A percentile compares a stretch with the other conserved stretches of the same genome.
phyloP scores from a whole-genome alignment of 2,888 invertebrate genomes.

The Andrena flavipes region DNA sequence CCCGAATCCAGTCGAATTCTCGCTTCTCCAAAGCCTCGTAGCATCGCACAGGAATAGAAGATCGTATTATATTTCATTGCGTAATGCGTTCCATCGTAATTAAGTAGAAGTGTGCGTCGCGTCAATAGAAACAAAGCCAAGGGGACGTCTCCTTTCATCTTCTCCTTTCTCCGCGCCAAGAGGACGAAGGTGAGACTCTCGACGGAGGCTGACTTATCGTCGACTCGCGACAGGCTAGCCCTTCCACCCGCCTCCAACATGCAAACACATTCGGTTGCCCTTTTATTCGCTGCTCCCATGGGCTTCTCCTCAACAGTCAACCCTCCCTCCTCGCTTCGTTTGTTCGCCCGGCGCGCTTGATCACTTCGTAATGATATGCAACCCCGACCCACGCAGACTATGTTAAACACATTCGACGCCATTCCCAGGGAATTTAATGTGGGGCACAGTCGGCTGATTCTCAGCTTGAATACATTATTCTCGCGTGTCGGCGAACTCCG shows the following conservation, averaged over 20 bases:
- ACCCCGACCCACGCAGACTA: background rate
- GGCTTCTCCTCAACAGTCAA: background rate
- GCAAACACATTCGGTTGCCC: background rate
- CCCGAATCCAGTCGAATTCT: no score
- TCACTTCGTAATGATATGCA: background rate
- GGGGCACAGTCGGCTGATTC: background rate
- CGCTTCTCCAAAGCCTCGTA: no score
- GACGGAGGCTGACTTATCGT: background rate
- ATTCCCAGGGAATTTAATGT: background rate
- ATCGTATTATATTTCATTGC: background rate
- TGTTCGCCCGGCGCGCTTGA: background rate
- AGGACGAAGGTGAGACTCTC: background rate
- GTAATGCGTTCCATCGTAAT: background rate
- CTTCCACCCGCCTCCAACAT: background rate
- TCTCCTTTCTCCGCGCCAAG: background rate
- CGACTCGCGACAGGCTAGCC: background rate
- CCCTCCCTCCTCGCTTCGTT: background rate
- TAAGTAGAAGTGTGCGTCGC: background rate
- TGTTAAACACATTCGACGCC: slow-evolving; percentile 5
- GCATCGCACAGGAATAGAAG: no score
- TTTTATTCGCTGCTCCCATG: slow-evolving; percentile 6
- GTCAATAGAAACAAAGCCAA: background rate
- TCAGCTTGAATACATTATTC: background rate
- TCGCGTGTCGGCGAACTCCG: no score
- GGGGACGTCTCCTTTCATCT: background rate